Conservation (phyloP, 2,113 vertebrate species). For the Zeus faber region DNA sequence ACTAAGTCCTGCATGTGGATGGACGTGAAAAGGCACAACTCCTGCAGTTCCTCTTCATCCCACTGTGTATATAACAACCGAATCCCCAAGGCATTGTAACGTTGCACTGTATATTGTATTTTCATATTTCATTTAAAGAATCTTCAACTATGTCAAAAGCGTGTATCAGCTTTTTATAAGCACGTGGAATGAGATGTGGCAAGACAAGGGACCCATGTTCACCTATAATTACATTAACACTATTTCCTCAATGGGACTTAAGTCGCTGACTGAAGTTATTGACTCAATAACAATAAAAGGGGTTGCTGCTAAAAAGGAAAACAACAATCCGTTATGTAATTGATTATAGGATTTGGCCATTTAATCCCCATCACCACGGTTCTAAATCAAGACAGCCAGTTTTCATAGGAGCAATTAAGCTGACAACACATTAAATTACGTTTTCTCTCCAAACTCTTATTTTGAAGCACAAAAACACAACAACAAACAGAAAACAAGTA, state of each 20-base stretch:
- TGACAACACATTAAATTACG: background rate
- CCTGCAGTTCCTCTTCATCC: conserved; percentile 45
- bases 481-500: background rate
- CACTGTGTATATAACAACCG: conserved; percentile 55
- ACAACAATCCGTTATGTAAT: too few relatives aligned
- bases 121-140: conserved; percentile 74
- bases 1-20: conserved; percentile 52
- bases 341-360: conserved; percentile 17
- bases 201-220: conserved; percentile 20
- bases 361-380: conserved; percentile 24
- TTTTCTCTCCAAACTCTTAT: background rate
- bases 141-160: conserved; percentile 58
- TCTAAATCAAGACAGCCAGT: conserved; percentile 12
- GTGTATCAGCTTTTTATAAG: conserved; percentile 42
- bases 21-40: conserved; percentile 40
- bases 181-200: conserved; percentile 1
- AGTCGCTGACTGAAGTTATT: too few relatives aligned
- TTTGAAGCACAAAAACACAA: conserved; percentile 33
- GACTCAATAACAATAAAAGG: background rate
- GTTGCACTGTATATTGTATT: conserved; percentile 75
- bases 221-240: conserved; percentile 18
- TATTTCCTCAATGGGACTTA: too few relatives aligned
- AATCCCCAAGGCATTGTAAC: conserved; percentile 59
- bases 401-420: background rate
- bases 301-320: too few relatives aligned